Evolutionary conservation across 1,140 invertebrate genomes (phyloP).

Genomic region (Drosophila bocqueti): DNA sequence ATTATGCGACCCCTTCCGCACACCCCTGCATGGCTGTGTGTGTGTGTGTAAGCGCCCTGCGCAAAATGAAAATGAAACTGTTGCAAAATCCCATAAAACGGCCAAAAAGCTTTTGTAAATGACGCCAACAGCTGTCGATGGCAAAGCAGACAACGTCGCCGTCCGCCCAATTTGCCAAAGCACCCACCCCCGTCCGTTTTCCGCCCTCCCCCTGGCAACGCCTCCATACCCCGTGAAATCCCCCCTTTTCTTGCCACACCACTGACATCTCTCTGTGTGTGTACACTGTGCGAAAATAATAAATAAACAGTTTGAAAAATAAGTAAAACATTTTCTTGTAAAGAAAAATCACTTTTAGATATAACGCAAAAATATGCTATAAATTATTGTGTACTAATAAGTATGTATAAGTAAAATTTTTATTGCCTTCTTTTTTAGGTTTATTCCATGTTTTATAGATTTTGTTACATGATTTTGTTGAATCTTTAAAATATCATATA

Average conservation of each 20-base stretch:
- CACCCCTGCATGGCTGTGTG: conserved; percentile 1
- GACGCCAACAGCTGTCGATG: conserved; percentile 81
- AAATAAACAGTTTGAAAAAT: no score
- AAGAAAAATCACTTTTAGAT: no score
- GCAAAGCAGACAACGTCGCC: conserved; percentile 67
- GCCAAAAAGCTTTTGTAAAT: conserved; percentile 83
- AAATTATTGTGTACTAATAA: no score
- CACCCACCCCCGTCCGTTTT: conserved; percentile 23
- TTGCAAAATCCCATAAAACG: conserved; percentile 82
- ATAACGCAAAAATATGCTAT: no score
- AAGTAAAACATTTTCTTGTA: no score
- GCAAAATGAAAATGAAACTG: conserved; percentile 82
- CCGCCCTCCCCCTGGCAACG: conserved; percentile 2
- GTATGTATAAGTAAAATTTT: no score
- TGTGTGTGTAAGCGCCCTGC: conserved; percentile 39
- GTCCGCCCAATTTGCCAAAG: conserved; percentile 67
- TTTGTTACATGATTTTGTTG: no score
- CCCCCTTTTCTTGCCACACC: conserved; percentile 12
- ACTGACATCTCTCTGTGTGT: conserved; percentile 48
- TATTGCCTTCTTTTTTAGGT: no score
- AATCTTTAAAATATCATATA: no score
- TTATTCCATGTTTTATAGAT: no score
- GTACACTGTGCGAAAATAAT: conserved; percentile 1
- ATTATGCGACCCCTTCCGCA: conserved; percentile 54
- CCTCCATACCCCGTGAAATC: neutral